These are phyloP conservation scores for Porites rus DNA, from an alignment of 92 coral and sea anemone species.

Conservation along the genomic window DNA sequence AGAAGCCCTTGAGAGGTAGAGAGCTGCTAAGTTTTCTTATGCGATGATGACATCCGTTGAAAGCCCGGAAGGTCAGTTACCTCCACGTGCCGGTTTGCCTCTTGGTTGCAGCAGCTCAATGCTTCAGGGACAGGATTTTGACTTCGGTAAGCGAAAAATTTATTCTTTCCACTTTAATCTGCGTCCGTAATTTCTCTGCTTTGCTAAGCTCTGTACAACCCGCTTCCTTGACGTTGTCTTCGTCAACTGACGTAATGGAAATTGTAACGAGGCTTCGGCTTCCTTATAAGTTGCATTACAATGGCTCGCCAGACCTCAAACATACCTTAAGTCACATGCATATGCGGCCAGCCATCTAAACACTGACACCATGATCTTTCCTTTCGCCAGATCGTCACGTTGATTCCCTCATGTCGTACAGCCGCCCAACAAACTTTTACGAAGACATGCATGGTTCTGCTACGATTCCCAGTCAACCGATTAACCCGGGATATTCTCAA, in stretches of 20 bases:
- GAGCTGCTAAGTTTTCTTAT: conserved; percentile 53
- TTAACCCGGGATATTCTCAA: conserved; percentile 67
- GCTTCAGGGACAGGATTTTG: conserved; percentile 77
- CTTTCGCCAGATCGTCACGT: conserved; percentile 77
- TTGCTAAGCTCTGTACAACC: conserved; percentile 26
- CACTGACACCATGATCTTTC: conserved; percentile 20
- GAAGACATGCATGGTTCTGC: conserved; percentile 80
- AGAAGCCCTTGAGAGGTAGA: conserved; percentile 39
- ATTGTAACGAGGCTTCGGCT: conserved; percentile 49
- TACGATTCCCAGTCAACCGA: conserved; percentile 63
- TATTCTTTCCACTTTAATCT: neutral
- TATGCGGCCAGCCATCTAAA: neutral
- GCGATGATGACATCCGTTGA: conserved; percentile 72
- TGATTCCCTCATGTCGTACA: conserved; percentile 75
- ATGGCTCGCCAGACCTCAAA: conserved; percentile 36
- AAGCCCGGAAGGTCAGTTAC: conserved; percentile 70
- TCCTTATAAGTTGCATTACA: conserved; percentile 30
- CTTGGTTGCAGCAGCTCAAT: conserved; percentile 54
- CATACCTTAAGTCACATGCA: conserved; percentile 39
- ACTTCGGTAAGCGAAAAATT: conserved; percentile 67
- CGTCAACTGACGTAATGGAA: conserved; percentile 69
- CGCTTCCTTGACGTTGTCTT: conserved; percentile 34
- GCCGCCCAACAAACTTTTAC: conserved; percentile 68
- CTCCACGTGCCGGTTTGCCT: conserved; percentile 75
- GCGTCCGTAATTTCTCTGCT: conserved; percentile 14